Evolutionary conservation across 2,113 vertebrate species (phyloP).

Genomic region (Anarrhichthys ocellatus): DNA sequence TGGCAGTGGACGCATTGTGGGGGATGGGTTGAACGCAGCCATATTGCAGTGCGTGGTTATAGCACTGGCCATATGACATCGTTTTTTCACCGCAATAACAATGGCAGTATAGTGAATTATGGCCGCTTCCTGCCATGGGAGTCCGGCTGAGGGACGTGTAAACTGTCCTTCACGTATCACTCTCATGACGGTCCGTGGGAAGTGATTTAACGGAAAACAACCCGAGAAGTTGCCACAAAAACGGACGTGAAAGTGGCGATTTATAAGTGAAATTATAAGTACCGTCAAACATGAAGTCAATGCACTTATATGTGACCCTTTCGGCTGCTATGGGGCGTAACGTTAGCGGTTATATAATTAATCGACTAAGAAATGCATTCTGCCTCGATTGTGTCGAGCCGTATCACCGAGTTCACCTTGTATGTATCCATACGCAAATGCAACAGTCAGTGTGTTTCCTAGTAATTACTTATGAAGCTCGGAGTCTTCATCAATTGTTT

Average conservation of each 20-base stretch:
- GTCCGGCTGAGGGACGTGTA: constrained; percentile 38
- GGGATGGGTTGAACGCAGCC: constrained; percentile 50
- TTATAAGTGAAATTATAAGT: neutral
- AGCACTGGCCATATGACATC: constrained; percentile 58
- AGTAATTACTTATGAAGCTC: neutral
- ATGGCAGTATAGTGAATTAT: constrained; percentile 53
- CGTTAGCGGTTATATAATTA: neutral
- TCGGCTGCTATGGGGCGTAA: neutral
- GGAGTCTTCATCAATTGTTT: neutral
- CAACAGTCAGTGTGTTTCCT: neutral
- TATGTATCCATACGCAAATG: neutral
- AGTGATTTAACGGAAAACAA: neutral
- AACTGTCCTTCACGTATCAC: constrained; percentile 28
- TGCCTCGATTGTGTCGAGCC: neutral
- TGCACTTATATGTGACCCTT: neutral
- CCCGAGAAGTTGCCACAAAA: neutral
- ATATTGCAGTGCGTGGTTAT: constrained; percentile 45
- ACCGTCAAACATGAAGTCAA: neutral
- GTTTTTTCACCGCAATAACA: constrained; percentile 60
- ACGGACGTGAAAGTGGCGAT: neutral
- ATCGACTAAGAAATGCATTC: neutral
- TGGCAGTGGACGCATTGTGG: neutral
- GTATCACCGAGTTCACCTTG: neutral
- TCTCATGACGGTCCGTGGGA: constrained; percentile 31
- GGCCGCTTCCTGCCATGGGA: constrained; percentile 36